These are phyloP conservation scores for Bothrops jararaca DNA, from an alignment of 2,113 vertebrate species.

Conservation along the genomic window DNA sequence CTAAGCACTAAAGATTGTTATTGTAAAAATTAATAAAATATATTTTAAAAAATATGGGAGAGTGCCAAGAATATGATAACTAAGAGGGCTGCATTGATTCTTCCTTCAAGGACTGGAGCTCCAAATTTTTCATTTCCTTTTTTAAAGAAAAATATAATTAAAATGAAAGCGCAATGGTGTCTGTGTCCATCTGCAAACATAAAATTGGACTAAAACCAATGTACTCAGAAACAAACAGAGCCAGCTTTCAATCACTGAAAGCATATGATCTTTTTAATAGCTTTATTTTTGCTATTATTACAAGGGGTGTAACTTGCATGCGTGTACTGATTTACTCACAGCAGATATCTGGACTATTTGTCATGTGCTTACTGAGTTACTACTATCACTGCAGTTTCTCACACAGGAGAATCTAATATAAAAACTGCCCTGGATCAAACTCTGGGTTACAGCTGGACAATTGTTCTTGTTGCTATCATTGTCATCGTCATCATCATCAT, in stretches of 20 bases:
- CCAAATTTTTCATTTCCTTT: not conserved
- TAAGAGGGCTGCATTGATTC: not conserved
- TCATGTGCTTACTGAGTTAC: not conserved
- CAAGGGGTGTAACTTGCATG: not conserved
- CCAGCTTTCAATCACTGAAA: not conserved
- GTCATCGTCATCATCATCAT: not conserved
- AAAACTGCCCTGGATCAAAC: not conserved
- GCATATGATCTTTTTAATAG: not conserved
- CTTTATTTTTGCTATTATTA: not conserved
- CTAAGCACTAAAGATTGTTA: no score
- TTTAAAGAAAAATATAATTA: not conserved
- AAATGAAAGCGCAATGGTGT: not conserved
- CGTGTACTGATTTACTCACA: not conserved
- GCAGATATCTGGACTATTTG: not conserved
- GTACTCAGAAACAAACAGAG: not conserved
- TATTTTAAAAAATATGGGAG: not conserved
- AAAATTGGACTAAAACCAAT: not conserved
- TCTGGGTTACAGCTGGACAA: not conserved
- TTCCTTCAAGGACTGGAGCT: not conserved
- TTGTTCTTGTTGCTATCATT: not conserved
- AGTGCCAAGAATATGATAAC: not conserved
- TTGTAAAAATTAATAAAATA: no score
- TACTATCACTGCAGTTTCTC: not conserved
- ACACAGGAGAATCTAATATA: not conserved
- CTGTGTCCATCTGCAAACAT: not conserved